phyloP scores from a whole-genome alignment of 2,888 invertebrate genomes.

The Ennomos fuscantarius region DNA sequence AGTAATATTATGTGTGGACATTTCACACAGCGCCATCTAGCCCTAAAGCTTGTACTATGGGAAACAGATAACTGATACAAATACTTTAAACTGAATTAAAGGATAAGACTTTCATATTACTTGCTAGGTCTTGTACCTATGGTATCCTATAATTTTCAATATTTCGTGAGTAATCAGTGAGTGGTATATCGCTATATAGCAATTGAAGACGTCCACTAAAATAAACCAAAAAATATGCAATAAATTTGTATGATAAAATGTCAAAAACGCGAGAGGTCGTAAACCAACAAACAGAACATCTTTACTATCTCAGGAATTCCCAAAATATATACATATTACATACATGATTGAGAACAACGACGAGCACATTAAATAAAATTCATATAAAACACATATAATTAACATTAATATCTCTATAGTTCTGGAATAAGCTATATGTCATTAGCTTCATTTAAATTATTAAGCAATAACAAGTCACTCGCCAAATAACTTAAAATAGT shows the following conservation, averaged over 20 bases:
- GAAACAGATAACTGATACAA: no score
- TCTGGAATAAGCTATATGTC: constrained; percentile 57
- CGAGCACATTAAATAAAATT: constrained; percentile 18
- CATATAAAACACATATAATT: constrained; percentile 52
- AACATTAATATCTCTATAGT: constrained; percentile 46
- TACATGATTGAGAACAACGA: constrained; percentile 24
- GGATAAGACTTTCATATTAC: no score
- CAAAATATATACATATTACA: constrained; percentile 21
- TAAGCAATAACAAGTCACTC: constrained; percentile 66
- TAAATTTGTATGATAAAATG: constrained; percentile 41
- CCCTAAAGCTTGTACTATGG: no score
- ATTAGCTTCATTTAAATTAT: constrained; percentile 75
- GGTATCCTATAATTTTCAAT: no score
- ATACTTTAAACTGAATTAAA: no score
- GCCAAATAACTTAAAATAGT: constrained; percentile 62
- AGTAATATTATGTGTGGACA: no score
- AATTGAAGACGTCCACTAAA: constrained; percentile 41
- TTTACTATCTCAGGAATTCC: constrained; percentile 24
- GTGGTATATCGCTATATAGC: no score
- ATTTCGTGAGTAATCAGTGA: no score
- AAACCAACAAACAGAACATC: constrained; percentile 38
- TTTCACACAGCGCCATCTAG: no score
- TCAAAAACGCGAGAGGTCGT: constrained; percentile 26
- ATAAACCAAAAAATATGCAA: constrained; percentile 41
- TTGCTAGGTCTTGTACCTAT: no score